Percentiles rank a stretch among this genome's conserved stretches.
phyloP scores from a whole-genome alignment of 2,797 vertebrate species.

The Lophius americanus region DNA sequence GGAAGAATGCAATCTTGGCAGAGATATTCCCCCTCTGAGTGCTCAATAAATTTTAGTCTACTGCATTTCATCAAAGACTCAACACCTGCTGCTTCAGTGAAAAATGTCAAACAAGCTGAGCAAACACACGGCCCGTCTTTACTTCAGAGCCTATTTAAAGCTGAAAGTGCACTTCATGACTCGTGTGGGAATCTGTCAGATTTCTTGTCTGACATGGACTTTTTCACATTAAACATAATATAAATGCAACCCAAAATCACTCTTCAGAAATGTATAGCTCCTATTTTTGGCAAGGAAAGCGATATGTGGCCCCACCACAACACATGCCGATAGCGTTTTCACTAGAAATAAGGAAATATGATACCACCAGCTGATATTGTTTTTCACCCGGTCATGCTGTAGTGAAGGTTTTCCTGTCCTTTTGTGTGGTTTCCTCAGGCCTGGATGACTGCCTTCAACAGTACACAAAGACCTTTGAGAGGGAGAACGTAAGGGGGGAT shows the following conservation, averaged over 20 bases:
- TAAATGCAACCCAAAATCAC: slow-evolving; percentile 51
- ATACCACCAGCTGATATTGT: slow-evolving; percentile 1
- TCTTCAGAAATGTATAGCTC: slow-evolving; percentile 32
- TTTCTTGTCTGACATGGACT: slow-evolving; percentile 37
- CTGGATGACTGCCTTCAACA: slow-evolving; percentile 98
- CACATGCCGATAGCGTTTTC: slow-evolving; percentile 36
- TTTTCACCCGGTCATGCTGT: slow-evolving; percentile 10
- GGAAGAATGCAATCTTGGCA: too few relatives aligned
- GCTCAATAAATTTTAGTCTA: slow-evolving; percentile 1
- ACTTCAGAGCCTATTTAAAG: slow-evolving; percentile 34
- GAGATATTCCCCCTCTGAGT: too few relatives aligned
- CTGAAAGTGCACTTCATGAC: slow-evolving; percentile 36
- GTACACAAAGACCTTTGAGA: slow-evolving; percentile 97
- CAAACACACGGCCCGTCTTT: slow-evolving; percentile 24
- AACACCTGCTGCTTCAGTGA: slow-evolving; percentile 53
- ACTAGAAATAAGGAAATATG: slow-evolving; percentile 26
- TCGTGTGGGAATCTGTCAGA: slow-evolving; percentile 49
- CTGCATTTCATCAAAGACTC: slow-evolving; percentile 37
- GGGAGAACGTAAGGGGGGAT: slow-evolving; percentile 97
- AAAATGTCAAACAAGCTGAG: slow-evolving; percentile 48
- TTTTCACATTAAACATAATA: slow-evolving; percentile 51
- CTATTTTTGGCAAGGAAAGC: slow-evolving; percentile 27
- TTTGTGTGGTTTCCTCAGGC: slow-evolving; percentile 77
- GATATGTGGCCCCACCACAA: slow-evolving; percentile 12
- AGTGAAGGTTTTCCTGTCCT: slow-evolving; percentile 36